Evolutionary conservation across 2,797 vertebrate genomes (phyloP).

Genomic region (Telmatherina bonti): DNA sequence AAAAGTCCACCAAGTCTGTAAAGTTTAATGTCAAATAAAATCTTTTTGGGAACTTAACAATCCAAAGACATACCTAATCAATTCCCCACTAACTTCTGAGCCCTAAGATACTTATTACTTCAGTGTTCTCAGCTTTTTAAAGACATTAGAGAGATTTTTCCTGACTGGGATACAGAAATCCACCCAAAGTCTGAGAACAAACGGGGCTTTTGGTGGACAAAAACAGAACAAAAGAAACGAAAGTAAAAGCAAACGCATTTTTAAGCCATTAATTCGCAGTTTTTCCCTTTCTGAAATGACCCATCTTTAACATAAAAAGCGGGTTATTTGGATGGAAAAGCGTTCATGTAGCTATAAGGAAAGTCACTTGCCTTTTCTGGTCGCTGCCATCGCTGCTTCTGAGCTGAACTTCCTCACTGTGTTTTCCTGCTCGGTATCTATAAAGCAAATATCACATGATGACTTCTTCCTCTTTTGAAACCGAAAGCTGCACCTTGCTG

Average conservation of each 20-base stretch:
- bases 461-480: constrained; percentile 39
- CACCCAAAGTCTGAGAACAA: background rate
- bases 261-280: background rate
- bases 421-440: constrained; percentile 24
- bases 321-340: accelerated
- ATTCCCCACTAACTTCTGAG: too few species aligned
- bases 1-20: too few species aligned
- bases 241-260: constrained; percentile 26
- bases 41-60: too few species aligned
- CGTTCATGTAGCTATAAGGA: too few species aligned
- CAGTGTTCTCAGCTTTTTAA: background rate
- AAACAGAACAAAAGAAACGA: constrained; percentile 50
- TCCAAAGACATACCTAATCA: background rate
- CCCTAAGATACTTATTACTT: background rate
- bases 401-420: background rate
- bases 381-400: constrained; percentile 28
- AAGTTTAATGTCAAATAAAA: too few species aligned
- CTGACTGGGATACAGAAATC: background rate
- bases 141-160: accelerated
- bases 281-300: accelerated
- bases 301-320: too few species aligned
- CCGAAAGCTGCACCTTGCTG: background rate
- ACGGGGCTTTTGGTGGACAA: background rate
- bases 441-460: constrained; percentile 37
- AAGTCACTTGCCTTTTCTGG: constrained; percentile 19